A percentile compares a stretch with the other conserved stretches of the same genome.
Evolutionary conservation across 2,888 invertebrate species (phyloP).

Genomic region (Drosophila antonietae): DNA sequence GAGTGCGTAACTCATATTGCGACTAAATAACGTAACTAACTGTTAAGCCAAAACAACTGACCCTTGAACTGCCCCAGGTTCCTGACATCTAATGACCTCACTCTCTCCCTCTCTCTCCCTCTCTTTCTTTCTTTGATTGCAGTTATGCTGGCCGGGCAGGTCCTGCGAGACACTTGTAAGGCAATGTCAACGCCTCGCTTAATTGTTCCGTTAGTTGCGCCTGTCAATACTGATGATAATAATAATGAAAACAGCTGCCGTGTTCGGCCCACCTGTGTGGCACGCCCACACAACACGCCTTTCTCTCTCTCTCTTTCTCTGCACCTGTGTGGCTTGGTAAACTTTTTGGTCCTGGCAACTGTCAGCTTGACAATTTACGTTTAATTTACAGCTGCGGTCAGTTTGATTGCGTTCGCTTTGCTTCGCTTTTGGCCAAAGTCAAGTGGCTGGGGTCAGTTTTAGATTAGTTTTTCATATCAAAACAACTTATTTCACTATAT

Average conservation of each 20-base stretch:
- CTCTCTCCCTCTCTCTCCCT: no score
- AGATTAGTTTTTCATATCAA: conserved; percentile 71
- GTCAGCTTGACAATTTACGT: conserved; percentile 65
- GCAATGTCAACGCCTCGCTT: conserved; percentile 71
- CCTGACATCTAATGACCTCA: conserved; percentile 67
- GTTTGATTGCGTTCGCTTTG: conserved; percentile 45
- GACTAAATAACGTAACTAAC: conserved; percentile 35
- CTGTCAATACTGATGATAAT: conserved; percentile 70
- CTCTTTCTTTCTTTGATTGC: conserved; percentile 60
- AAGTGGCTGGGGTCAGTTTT: conserved; percentile 69
- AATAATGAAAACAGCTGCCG: conserved; percentile 76
- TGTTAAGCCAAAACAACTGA: conserved; percentile 39
- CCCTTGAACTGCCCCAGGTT: neutral
- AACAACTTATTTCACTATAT: conserved; percentile 32
- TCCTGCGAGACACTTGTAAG: conserved; percentile 64
- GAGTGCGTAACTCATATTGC: conserved; percentile 38
- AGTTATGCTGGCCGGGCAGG: conserved; percentile 9
- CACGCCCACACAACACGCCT: neutral
- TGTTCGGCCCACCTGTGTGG: conserved; percentile 36
- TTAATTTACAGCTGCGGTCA: conserved; percentile 77
- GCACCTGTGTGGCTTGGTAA: conserved; percentile 51
- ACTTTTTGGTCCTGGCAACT: conserved; percentile 65
- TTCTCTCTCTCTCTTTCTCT: neutral
- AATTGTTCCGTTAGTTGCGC: conserved; percentile 69
- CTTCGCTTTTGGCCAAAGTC: conserved; percentile 49